phyloP scores from a whole-genome alignment of 2,888 invertebrate genomes.

The Agonum fuliginosum region DNA sequence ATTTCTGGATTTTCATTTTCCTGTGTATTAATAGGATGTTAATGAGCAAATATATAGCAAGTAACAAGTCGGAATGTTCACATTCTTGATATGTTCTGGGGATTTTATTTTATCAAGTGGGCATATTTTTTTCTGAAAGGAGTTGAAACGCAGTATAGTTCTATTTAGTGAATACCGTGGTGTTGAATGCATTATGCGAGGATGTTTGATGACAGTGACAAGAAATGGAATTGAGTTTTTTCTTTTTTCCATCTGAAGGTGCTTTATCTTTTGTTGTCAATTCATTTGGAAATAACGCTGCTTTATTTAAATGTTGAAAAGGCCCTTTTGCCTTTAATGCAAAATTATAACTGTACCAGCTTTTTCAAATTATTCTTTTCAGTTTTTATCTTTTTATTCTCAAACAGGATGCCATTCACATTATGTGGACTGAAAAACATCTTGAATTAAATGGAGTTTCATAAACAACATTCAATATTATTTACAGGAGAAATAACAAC shows the following conservation, averaged over 20 bases:
- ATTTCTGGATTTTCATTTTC: too few species aligned
- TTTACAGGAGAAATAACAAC: too few species aligned
- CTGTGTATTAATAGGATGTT: too few species aligned
- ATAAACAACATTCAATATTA: too few species aligned
- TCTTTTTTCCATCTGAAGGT: slow-evolving; percentile 10
- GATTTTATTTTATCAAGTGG: too few species aligned
- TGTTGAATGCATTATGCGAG: not conserved
- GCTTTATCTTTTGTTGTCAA: slow-evolving; percentile 31
- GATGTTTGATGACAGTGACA: slow-evolving; percentile 24
- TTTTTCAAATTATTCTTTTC: slow-evolving; percentile 31
- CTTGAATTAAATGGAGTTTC: too few species aligned
- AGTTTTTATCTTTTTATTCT: slow-evolving; percentile 23
- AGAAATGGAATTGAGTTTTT: slow-evolving; percentile 18
- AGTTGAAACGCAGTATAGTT: not conserved
- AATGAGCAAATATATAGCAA: too few species aligned
- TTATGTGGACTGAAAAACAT: too few species aligned
- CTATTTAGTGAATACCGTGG: not conserved
- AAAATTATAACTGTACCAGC: slow-evolving; percentile 18
- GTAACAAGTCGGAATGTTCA: too few species aligned
- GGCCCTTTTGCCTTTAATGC: not conserved
- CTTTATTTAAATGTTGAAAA: slow-evolving; percentile 34
- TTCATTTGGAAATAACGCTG: slow-evolving; percentile 27
- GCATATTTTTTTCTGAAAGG: too few species aligned
- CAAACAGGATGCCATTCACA: slow-evolving; percentile 1
- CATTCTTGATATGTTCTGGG: too few species aligned